phyloP scores from a whole-genome alignment of 2,888 invertebrate genomes.

The Tetragonula carbonaria region DNA sequence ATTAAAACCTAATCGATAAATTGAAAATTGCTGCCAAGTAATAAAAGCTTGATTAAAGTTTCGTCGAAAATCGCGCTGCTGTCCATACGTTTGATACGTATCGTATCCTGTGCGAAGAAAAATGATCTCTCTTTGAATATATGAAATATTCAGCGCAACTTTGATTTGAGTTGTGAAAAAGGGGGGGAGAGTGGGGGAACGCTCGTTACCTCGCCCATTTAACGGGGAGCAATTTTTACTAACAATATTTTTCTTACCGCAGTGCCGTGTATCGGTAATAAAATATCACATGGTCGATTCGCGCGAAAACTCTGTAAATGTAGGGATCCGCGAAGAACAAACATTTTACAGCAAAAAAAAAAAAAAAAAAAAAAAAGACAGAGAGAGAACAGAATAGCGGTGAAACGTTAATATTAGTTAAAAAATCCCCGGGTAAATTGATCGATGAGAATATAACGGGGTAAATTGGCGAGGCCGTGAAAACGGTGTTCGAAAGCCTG shows the following conservation, averaged over 20 bases:
- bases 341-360: no score
- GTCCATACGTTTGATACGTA: no score
- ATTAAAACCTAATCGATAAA: no score
- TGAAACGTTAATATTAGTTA: neutral
- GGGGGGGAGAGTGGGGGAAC: neutral
- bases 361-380: neutral
- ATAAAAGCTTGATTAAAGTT: no score
- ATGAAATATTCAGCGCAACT: neutral
- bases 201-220: neutral
- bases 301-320: neutral
- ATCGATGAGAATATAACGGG: slow-evolving; percentile 27
- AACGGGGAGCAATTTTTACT: neutral
- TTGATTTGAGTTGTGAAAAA: neutral
- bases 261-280: neutral
- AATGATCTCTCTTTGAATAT: no score
- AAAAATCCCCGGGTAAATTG: neutral
- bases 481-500: slow-evolving; percentile 57
- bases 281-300: neutral
- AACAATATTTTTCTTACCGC: neutral
- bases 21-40: no score
- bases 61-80: no score
- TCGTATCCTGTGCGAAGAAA: no score
- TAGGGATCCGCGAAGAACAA: neutral
- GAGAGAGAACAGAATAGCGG: neutral
- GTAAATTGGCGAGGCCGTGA: slow-evolving; percentile 32